Conservation (phyloP, 2,888 invertebrate genomes). For the Tryphoninae sp. region DNA sequence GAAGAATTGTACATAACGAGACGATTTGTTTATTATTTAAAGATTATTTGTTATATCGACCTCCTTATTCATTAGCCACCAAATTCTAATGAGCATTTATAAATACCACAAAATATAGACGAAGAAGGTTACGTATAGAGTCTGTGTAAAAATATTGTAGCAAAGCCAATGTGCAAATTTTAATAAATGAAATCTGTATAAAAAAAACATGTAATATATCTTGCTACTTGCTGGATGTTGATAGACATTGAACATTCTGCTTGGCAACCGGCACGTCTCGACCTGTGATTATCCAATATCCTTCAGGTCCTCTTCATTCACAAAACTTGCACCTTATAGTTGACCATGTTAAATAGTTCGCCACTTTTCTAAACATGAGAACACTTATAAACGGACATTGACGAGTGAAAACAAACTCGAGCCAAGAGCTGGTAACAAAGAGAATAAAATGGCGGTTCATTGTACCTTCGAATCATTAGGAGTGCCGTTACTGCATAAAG, state of each 20-base stretch:
- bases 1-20: constrained; percentile 48
- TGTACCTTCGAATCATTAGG: too few relatives aligned
- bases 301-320: too few relatives aligned
- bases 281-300: not conserved
- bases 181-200: constrained; percentile 72
- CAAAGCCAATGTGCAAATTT: constrained; percentile 67
- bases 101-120: constrained; percentile 53
- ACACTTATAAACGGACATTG: too few relatives aligned
- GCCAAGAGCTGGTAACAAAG: too few relatives aligned
- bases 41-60: constrained; percentile 37
- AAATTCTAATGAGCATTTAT: constrained; percentile 51
- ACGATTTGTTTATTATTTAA: constrained; percentile 59
- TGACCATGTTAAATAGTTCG: too few relatives aligned
- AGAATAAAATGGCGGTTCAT: too few relatives aligned
- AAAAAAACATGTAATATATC: constrained; percentile 3
- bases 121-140: constrained; percentile 62
- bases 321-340: too few relatives aligned
- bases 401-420: too few relatives aligned
- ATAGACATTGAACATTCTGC: not conserved
- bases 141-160: constrained; percentile 72
- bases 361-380: too few relatives aligned
- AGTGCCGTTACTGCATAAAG: too few relatives aligned
- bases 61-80: constrained; percentile 32
- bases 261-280: not conserved
- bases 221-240: not conserved